Percentiles rank a stretch among this genome's conserved stretches.
Conservation (phyloP, 92 coral and sea anemone species). For the Porites lobata region DNA sequence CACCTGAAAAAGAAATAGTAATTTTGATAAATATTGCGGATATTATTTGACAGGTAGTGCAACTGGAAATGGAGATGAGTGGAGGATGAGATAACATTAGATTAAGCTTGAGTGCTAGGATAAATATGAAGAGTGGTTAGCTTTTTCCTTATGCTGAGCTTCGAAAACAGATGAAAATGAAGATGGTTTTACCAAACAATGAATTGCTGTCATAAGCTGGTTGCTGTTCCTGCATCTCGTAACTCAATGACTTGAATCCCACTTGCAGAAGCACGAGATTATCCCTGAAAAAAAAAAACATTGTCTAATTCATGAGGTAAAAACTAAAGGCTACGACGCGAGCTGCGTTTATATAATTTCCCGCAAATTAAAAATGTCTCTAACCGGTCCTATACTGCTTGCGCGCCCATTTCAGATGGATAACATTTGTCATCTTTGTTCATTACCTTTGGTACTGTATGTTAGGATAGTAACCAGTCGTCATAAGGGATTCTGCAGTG, state of each 20-base stretch:
- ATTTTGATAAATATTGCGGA: no score
- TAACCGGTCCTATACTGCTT: background rate
- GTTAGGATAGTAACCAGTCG: constrained; percentile 7
- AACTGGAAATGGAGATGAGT: no score
- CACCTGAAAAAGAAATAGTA: constrained; percentile 16
- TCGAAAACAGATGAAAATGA: background rate
- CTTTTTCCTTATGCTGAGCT: no score
- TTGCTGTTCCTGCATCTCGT: constrained; percentile 30
- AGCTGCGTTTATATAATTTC: no score
- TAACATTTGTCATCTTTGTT: background rate
- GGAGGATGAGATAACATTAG: no score
- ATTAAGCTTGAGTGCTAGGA: no score
- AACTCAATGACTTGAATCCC: constrained; percentile 41
- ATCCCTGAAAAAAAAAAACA: background rate
- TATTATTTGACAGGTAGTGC: no score
- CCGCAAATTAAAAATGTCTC: background rate
- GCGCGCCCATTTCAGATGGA: background rate
- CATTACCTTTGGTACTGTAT: constrained; percentile 24
- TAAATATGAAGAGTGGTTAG: no score
- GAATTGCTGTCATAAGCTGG: constrained; percentile 36
- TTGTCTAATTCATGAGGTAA: background rate
- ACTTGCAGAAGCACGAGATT: constrained; percentile 43
- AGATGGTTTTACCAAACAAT: constrained; percentile 19
- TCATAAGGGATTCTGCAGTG: background rate
- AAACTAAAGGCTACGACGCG: background rate